Base-by-base conservation (phyloP, 1,140 invertebrate species). In the Mactra quadrangularis region DNA sequence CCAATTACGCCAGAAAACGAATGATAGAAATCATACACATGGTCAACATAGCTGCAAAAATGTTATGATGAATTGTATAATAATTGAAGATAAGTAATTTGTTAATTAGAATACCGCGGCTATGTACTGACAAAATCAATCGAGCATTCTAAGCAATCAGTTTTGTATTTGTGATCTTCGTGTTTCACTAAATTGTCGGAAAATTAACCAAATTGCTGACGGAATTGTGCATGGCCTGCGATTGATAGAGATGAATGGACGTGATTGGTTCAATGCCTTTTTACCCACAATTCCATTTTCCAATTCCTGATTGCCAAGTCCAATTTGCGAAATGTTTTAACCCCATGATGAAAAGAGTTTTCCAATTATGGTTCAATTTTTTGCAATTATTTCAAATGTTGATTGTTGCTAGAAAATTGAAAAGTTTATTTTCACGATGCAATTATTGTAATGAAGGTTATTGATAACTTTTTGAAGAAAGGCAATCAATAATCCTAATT, bases 51-150 rank as follows among this genome's bases (percentile, higher is more conserved):
- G 52, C 66, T 38, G 60, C 55, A 81, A 81, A 81, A 71, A 35
- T 59, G 47, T 81, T 81, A 81, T 81, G 77, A 81, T 81, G 45
- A 55, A 81, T 81, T n/a, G 77, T 19, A 41, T 57, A 71, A 70
- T 81, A 81, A 81, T 81, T 60, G 77, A 13, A 45, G 77, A 71
- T 81, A 81, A 81, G 77, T 70, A 81, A 81, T 81, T 81, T 81
- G 64, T 71, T 81, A 81, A 70, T 81, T 81, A 75, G 53, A 60
- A 75, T 1, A 17, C 35, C 4, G 77, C 13, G 25, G 47, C 25
- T 62, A 25, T 7, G 74, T n/a, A 53, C 50, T 64, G 60, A 45
- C 62, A 29, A 64, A 78, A 66, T 60, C 59, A 66, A 78, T 66
- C 27, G 41, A 41, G 45, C 45, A 50, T 45, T 53, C 59, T 17